These are phyloP conservation scores for Druceiella hillmani DNA, from an alignment of 2,888 invertebrate genomes.

Conservation along the genomic window DNA sequence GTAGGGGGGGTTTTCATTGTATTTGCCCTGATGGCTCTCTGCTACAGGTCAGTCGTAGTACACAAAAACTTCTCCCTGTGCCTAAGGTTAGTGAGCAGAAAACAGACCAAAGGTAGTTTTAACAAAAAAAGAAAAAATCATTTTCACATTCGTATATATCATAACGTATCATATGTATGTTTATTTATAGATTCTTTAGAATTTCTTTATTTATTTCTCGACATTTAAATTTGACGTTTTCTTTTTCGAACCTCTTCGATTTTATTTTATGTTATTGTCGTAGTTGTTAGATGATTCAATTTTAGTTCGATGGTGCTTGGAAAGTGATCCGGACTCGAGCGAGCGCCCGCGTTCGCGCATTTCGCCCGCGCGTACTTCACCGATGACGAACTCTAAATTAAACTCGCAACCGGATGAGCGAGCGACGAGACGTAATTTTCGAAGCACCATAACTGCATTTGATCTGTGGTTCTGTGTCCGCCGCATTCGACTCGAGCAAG, in stretches of 20 bases:
- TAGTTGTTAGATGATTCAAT: constrained; percentile 30
- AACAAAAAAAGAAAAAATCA: constrained; percentile 49
- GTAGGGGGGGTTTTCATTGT: constrained; percentile 98
- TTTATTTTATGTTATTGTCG: constrained; percentile 49
- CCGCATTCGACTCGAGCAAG: constrained; percentile 28
- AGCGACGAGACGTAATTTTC: constrained; percentile 27
- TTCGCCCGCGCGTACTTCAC: no score
- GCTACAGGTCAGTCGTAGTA: constrained; percentile 99
- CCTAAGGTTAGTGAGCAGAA: constrained; percentile 97
- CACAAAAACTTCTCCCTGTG: constrained; percentile 98
- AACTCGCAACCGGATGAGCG: no score
- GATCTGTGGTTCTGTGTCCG: constrained; percentile 52
- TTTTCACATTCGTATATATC: constrained; percentile 53
- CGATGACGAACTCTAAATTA: no score
- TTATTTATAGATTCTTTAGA: constrained; percentile 51
- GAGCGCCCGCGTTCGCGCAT: constrained; percentile 47
- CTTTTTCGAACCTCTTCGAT: constrained; percentile 37
- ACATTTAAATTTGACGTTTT: constrained; percentile 32
- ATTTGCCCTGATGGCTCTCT: constrained; percentile 98
- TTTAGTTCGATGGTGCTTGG: neutral
- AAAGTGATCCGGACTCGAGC: no score
- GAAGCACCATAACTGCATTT: constrained; percentile 50
- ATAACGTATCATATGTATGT: constrained; percentile 36
- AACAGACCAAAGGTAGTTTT: constrained; percentile 67
- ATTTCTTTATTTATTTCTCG: constrained; percentile 48